These are phyloP conservation scores for Gobio gobio DNA, from an alignment of 2,113 vertebrate species.

Conservation along the genomic window DNA sequence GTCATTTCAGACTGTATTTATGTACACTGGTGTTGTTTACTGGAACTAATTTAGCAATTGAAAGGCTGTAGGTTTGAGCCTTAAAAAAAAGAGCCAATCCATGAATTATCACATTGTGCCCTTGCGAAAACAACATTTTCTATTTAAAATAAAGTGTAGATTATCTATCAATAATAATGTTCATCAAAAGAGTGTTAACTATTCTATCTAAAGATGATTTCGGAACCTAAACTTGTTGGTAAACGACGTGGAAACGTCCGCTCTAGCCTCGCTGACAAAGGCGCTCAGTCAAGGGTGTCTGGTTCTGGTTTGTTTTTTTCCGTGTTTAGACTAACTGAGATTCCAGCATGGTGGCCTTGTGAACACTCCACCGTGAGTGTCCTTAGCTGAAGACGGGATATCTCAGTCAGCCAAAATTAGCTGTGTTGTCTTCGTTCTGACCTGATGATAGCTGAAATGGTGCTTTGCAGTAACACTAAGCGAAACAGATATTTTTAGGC, in stretches of 20 bases:
- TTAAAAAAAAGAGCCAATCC: not conserved
- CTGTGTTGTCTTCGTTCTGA: not conserved
- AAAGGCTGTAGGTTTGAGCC: not conserved
- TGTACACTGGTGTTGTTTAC: not conserved
- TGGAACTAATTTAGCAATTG: not conserved
- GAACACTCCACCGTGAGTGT: not conserved
- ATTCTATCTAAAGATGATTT: not conserved
- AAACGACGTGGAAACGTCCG: not conserved
- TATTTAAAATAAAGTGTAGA: not conserved
- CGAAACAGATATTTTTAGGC: not conserved
- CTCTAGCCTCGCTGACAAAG: not conserved
- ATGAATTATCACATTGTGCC: not conserved
- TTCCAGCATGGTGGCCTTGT: conserved; percentile 28
- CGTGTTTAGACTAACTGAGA: conserved; percentile 31
- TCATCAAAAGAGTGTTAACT: not conserved
- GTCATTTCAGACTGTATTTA: not conserved
- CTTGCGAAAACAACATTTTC: not conserved
- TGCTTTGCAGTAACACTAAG: not conserved
- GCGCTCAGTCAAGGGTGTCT: conserved; percentile 24
- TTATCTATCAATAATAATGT: not conserved
- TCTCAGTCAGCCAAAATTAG: conserved; percentile 24
- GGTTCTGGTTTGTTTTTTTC: conserved; percentile 15
- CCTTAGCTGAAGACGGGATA: not conserved
- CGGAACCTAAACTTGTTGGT: not conserved
- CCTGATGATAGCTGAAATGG: not conserved